Evolutionary conservation across 2,113 vertebrate species (phyloP).

Genomic region (Micromys minutus): DNA sequence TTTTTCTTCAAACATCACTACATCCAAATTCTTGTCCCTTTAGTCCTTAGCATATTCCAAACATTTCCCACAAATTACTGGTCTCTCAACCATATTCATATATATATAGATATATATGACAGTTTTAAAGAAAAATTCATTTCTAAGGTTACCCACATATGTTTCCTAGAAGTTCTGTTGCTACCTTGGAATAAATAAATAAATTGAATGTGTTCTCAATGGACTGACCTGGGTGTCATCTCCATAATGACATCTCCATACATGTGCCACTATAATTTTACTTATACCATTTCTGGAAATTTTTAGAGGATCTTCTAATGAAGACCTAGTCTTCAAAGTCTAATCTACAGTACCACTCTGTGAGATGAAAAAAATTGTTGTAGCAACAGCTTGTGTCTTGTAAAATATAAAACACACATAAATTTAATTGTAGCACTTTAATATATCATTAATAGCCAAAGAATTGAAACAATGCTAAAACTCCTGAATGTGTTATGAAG

Average conservation of each 20-base stretch:
- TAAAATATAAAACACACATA: not conserved
- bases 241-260: not conserved
- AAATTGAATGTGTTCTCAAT: not conserved
- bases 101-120: not conserved
- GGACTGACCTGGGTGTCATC: too few relatives aligned
- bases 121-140: not conserved
- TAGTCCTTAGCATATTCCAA: not conserved
- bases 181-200: not conserved
- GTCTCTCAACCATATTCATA: not conserved
- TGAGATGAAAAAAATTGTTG: not conserved
- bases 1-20: not conserved
- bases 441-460: not conserved
- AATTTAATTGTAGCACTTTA: not conserved
- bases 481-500: not conserved
- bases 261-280: not conserved
- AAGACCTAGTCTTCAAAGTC: not conserved
- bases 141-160: not conserved
- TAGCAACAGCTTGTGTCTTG: not conserved
- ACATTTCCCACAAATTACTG: not conserved
- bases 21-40: not conserved
- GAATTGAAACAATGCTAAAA: not conserved
- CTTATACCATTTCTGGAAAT: not conserved
- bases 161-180: not conserved
- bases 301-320: not conserved
- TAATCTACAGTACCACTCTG: not conserved